Conservation (phyloP, 2,797 vertebrate genomes). For the Gambusia yucatana region DNA sequence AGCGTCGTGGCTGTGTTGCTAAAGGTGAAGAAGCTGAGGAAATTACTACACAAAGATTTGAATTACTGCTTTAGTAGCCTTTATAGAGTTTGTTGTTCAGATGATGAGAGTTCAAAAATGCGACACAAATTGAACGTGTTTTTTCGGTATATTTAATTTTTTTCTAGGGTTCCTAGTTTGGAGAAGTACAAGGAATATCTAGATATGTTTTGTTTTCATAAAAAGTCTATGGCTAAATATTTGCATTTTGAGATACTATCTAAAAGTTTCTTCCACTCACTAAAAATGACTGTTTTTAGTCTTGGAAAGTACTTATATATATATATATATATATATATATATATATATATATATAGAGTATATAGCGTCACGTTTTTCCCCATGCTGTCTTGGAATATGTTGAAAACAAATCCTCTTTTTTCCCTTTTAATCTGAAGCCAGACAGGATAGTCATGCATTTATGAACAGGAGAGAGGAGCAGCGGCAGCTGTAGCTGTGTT, state of each 20-base stretch:
- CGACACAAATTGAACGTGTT: no score
- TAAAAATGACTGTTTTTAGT: background rate
- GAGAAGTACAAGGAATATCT: background rate
- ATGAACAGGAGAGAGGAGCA: constrained; percentile 39
- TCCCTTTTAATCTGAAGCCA: constrained; percentile 26
- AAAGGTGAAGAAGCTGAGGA: background rate
- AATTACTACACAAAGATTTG: background rate
- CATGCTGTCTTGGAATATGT: constrained; percentile 18
- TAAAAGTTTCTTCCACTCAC: background rate
- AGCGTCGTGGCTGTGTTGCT: background rate
- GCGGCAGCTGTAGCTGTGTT: constrained; percentile 14
- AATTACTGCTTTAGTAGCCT: background rate
- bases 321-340: background rate
- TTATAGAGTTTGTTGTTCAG: background rate
- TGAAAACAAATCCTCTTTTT: constrained; percentile 23
- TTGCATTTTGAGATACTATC: background rate
- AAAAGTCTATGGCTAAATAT: background rate
- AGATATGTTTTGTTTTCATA: background rate
- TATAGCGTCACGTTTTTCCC: background rate
- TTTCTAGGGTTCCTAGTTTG: background rate
- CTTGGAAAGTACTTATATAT: background rate
- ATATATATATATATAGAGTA: background rate
- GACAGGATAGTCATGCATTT: background rate
- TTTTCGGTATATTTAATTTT: background rate
- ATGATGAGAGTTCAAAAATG: background rate